phyloP scores from a whole-genome alignment of 2,113 vertebrate species.

The Coracopsis vasa region DNA sequence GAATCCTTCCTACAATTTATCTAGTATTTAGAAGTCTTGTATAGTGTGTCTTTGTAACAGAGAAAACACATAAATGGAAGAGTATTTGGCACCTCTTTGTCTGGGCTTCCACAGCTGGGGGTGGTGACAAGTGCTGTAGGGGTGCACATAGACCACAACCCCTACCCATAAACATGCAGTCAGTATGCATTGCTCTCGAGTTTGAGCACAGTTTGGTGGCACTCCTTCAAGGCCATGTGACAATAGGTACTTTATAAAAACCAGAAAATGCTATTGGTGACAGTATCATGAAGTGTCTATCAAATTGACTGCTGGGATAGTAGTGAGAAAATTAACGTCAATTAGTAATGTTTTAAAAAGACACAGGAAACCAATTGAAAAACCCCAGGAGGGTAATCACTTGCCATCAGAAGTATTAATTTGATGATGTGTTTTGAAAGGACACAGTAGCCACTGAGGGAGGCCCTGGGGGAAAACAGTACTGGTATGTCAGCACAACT shows the following conservation, averaged over 20 bases:
- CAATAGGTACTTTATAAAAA: not conserved
- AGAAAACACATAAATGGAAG: not conserved
- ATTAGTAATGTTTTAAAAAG: constrained; percentile 39
- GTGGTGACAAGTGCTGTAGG: not conserved
- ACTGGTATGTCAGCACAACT: not conserved
- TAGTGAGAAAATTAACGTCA: not conserved
- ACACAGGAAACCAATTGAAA: not conserved
- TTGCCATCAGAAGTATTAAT: constrained; percentile 24
- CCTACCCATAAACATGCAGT: not conserved
- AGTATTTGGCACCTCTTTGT: not conserved
- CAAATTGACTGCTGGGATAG: not conserved
- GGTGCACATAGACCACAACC: rapidly evolving
- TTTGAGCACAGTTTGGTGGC: not conserved
- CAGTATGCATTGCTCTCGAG: not conserved
- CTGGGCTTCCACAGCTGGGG: not conserved
- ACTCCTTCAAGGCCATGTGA: not conserved
- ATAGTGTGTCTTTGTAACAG: not conserved
- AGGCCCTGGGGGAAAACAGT: not conserved
- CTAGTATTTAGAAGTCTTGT: not conserved
- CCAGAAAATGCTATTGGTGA: not conserved
- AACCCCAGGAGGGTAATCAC: constrained; percentile 4
- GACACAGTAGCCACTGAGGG: not conserved
- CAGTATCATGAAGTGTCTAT: not conserved
- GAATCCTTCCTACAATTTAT: not conserved
- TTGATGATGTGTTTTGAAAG: not conserved